These are phyloP conservation scores for Mya arenaria DNA, from an alignment of 1,140 invertebrate species.

Conservation along the genomic window DNA sequence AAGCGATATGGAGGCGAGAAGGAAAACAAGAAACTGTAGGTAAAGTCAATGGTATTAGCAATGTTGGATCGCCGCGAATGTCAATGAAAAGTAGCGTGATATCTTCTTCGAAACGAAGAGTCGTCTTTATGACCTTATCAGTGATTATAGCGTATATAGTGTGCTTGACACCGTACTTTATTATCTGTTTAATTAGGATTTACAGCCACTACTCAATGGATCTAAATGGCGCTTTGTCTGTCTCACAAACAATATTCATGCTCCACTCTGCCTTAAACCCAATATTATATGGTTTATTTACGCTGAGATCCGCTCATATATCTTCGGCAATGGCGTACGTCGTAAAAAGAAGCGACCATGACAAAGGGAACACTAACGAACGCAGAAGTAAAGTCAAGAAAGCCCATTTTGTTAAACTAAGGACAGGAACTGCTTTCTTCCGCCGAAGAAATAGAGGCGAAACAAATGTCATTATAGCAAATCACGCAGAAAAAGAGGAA, in stretches of 20 bases:
- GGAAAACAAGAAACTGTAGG: conserved; percentile 11
- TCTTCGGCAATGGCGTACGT: not conserved
- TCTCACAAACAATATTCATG: conserved; percentile 80
- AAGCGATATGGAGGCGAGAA: conserved; percentile 79
- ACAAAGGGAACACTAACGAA: not conserved
- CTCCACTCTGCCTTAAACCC: conserved; percentile 82
- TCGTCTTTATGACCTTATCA: conserved; percentile 81
- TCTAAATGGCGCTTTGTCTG: conserved; percentile 71
- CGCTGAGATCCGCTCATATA: conserved; percentile 66
- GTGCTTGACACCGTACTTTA: conserved; percentile 82
- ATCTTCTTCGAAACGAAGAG: conserved; percentile 73
- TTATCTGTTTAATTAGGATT: conserved; percentile 77
- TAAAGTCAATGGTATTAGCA: not conserved
- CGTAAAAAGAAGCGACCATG: not conserved
- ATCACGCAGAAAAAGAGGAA: conserved; percentile 58
- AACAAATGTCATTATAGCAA: conserved; percentile 54
- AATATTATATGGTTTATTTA: conserved; percentile 82
- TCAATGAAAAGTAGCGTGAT: conserved; percentile 70
- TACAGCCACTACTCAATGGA: conserved; percentile 81
- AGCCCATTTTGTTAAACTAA: not conserved
- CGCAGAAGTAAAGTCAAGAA: not conserved
- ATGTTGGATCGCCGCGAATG: conserved; percentile 53
- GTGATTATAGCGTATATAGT: conserved; percentile 81
- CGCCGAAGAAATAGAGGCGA: conserved; percentile 35
- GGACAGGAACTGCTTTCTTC: not conserved